A percentile compares a stretch with the other conserved stretches of the same genome.
These are phyloP conservation scores for Drosophila sproati DNA, from an alignment of 1,140 invertebrate genomes.

Conservation along the genomic window DNA sequence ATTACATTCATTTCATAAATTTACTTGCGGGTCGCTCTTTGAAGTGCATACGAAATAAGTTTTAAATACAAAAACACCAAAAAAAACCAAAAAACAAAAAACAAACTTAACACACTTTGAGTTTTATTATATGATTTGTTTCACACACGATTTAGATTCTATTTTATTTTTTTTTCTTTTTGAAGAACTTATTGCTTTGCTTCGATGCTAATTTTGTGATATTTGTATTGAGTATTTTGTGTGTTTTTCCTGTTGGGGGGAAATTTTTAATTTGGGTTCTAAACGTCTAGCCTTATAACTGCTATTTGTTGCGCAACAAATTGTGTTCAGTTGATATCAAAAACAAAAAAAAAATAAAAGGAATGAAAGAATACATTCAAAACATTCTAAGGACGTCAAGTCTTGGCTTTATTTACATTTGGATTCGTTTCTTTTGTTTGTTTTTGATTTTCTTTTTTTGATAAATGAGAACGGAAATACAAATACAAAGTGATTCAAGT, in stretches of 20 bases:
- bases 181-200: slow-evolving; percentile 66
- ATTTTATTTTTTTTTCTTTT: slow-evolving; percentile 16
- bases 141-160: slow-evolving; percentile 9
- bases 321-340: slow-evolving; percentile 80
- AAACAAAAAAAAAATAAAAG: slow-evolving; percentile 30
- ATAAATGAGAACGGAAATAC: slow-evolving; percentile 66
- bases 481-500: slow-evolving; percentile 80
- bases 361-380: slow-evolving; percentile 23
- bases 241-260: slow-evolving; percentile 32
- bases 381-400: slow-evolving; percentile 37
- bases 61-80: slow-evolving; percentile 62
- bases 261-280: slow-evolving; percentile 18
- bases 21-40: slow-evolving; percentile 60
- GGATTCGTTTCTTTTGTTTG: slow-evolving; percentile 4
- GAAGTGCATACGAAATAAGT: slow-evolving; percentile 51
- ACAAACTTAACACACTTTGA: slow-evolving; percentile 68
- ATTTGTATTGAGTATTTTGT: slow-evolving; percentile 66
- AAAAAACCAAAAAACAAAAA: slow-evolving; percentile 44
- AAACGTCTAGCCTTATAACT: slow-evolving; percentile 56
- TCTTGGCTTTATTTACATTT: slow-evolving; percentile 10
- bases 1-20: slow-evolving; percentile 61
- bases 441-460: slow-evolving; percentile 33
- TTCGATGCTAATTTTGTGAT: slow-evolving; percentile 81
- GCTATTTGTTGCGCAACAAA: slow-evolving; percentile 72
- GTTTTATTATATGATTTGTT: slow-evolving; percentile 68